phyloP scores from a whole-genome alignment of 2,888 invertebrate species.

The Lymantria dispar region DNA sequence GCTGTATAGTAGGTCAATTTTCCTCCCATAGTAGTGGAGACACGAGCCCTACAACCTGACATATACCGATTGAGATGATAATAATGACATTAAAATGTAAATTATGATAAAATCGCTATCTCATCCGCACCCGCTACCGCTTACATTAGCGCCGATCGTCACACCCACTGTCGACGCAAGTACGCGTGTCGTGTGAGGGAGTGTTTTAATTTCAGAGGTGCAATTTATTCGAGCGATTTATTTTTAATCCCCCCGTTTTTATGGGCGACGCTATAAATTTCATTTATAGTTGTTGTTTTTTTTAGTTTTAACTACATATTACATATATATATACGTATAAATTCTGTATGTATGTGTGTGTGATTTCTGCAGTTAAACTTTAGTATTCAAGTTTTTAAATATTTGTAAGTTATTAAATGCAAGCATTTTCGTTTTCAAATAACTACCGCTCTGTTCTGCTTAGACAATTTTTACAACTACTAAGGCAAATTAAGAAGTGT shows the following conservation, averaged over 20 bases:
- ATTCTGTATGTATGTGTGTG: slow-evolving; percentile 9
- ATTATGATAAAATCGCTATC: neutral
- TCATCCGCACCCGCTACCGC: slow-evolving; percentile 34
- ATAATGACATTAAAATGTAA: too few relatives aligned
- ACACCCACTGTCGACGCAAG: slow-evolving; percentile 48
- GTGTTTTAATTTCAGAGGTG: slow-evolving; percentile 82
- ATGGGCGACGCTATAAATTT: slow-evolving; percentile 78
- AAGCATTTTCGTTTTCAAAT: too few relatives aligned
- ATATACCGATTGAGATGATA: too few relatives aligned
- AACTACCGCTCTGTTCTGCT: too few relatives aligned
- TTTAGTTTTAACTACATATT: slow-evolving; percentile 40
- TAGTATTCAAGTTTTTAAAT: too few relatives aligned
- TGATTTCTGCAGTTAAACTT: neutral
- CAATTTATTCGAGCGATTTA: slow-evolving; percentile 83
- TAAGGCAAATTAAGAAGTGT: too few relatives aligned
- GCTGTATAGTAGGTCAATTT: too few relatives aligned
- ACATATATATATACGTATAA: neutral
- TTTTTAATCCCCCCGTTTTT: slow-evolving; percentile 82
- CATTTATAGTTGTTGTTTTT: slow-evolving; percentile 68
- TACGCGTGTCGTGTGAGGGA: slow-evolving; percentile 77
- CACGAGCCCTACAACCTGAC: too few relatives aligned
- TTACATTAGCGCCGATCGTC: slow-evolving; percentile 20
- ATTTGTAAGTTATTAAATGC: too few relatives aligned
- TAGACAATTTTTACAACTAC: too few relatives aligned
- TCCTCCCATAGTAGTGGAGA: too few relatives aligned